These are phyloP conservation scores for Pogonocichla stellata DNA, from an alignment of 2,113 vertebrate genomes.

Conservation along the genomic window DNA sequence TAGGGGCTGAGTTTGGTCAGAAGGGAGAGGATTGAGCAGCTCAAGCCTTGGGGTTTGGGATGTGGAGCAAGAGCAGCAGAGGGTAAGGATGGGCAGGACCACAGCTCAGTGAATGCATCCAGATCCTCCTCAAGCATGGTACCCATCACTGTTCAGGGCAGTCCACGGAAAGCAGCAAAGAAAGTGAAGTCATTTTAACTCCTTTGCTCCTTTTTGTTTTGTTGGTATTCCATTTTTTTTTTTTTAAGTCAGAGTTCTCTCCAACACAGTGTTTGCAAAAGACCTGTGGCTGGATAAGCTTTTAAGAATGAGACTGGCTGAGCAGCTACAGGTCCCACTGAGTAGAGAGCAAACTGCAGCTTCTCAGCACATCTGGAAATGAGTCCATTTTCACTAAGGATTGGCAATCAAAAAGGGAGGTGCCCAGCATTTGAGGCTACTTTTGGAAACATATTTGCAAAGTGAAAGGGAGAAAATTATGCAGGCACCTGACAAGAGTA, in stretches of 20 bases:
- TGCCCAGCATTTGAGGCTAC: background rate
- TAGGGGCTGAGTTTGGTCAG: background rate
- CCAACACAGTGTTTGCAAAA: background rate
- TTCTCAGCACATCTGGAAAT: constrained; percentile 27
- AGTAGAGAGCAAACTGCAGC: background rate
- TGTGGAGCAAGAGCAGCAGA: background rate
- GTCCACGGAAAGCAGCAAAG: background rate
- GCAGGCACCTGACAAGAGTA: constrained; percentile 42
- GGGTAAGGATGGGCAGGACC: background rate
- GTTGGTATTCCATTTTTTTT: background rate
- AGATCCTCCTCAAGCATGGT: background rate
- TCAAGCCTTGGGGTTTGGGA: background rate
- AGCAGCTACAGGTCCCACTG: background rate
- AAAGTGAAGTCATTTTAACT: constrained; percentile 28
- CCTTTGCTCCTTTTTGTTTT: constrained; percentile 29
- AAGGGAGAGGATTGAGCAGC: background rate
- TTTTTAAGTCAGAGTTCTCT: background rate
- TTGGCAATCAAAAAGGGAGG: constrained; percentile 32
- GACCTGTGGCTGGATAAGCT: rapidly evolving
- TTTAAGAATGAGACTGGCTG: background rate
- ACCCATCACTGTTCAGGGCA: background rate
- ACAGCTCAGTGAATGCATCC: background rate
- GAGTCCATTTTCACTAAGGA: background rate
- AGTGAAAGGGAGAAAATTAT: constrained; percentile 48
- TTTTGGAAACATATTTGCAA: constrained; percentile 53